Percentiles rank a stretch among this genome's conserved stretches.
Conservation (phyloP, 2,888 invertebrate genomes). For the Cyrtodaria siliqua region DNA sequence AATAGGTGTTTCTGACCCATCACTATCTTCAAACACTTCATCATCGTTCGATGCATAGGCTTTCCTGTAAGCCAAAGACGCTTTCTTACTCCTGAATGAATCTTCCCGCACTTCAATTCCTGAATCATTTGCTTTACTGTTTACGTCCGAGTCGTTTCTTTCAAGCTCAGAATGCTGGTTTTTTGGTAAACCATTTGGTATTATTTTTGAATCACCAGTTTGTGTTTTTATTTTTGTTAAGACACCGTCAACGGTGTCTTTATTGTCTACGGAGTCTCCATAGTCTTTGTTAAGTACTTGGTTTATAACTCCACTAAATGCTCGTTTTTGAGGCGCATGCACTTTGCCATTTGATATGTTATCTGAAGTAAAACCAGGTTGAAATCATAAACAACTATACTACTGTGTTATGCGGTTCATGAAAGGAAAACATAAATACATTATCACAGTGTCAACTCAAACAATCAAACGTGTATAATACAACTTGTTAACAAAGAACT, state of each 20-base stretch:
- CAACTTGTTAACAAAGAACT: no score
- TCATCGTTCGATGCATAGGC: conserved; percentile 17
- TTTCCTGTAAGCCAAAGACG: not conserved
- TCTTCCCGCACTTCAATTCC: conserved; percentile 55
- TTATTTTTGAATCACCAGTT: no score
- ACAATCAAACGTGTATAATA: no score
- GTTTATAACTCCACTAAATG: conserved; percentile 4
- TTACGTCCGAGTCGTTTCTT: conserved; percentile 55
- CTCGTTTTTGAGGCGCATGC: not conserved
- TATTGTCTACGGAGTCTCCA: not conserved
- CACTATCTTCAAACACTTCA: conserved; percentile 59
- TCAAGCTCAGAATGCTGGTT: conserved; percentile 23
- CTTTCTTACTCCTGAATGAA: conserved; percentile 39
- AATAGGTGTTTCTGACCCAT: conserved; percentile 40
- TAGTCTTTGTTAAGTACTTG: not conserved
- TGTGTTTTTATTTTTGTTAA: no score
- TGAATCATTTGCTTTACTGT: conserved; percentile 52
- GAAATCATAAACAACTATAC: no score
- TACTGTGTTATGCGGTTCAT: no score
- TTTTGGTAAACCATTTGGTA: no score
- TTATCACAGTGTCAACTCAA: no score
- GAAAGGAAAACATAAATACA: no score
- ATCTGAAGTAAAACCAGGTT: no score
- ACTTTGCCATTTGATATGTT: conserved; percentile 14
- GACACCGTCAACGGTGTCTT: not conserved